Conservation (phyloP, 2,888 invertebrate genomes). For the Drosophila affinis region DNA sequence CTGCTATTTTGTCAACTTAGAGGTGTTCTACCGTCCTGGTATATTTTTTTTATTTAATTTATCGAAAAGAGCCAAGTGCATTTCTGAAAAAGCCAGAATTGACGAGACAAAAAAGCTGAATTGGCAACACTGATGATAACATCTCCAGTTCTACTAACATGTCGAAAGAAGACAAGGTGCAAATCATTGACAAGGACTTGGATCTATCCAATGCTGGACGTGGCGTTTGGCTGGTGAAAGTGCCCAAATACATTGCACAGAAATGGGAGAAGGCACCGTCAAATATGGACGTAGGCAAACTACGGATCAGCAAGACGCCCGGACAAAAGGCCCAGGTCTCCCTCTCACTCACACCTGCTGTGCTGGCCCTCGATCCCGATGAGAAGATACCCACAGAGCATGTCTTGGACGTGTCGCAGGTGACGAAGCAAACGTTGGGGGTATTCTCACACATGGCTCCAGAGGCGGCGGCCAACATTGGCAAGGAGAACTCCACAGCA, state of each 20-base stretch:
- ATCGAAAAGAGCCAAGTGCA: too few species aligned
- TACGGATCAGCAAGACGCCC: conserved; percentile 92
- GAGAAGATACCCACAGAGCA: conserved; percentile 96
- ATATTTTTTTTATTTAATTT: too few species aligned
- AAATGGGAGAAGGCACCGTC: conserved; percentile 97
- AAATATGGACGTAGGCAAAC: conserved; percentile 95
- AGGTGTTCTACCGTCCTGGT: too few species aligned
- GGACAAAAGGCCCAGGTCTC: conserved; percentile 95
- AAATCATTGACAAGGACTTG: conserved; percentile 90
- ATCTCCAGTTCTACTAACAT: conserved; percentile 29
- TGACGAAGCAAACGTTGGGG: conserved; percentile 95
- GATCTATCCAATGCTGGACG: conserved; percentile 94
- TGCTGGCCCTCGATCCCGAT: conserved; percentile 90
- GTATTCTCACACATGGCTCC: conserved; percentile 93
- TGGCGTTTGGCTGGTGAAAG: conserved; percentile 98
- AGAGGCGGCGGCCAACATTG: conserved; percentile 50
- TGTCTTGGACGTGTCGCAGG: conserved; percentile 94
- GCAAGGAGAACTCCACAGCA: conserved; percentile 83
- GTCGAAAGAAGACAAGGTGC: conserved; percentile 84
- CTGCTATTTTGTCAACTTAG: too few species aligned
- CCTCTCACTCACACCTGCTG: conserved; percentile 91
- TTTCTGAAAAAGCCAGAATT: too few species aligned
- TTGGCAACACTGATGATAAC: too few species aligned
- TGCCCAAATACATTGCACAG: conserved; percentile 97
- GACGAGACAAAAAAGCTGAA: too few species aligned